Conservation (phyloP, 1,140 invertebrate species). For the Drosophila takahashii region DNA sequence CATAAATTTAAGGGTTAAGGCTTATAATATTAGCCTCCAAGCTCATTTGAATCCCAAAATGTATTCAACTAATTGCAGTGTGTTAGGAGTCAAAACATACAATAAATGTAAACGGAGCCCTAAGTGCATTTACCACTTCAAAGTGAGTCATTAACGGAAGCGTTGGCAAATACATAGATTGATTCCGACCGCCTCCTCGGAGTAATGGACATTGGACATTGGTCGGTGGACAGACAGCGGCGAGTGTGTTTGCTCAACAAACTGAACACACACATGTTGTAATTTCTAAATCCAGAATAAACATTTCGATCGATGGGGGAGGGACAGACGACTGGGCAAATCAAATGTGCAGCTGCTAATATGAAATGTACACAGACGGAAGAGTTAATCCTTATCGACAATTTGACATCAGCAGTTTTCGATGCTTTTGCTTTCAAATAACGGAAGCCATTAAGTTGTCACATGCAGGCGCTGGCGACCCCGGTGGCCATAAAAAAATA, state of each 20-base stretch:
- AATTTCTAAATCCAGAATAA: conserved; percentile 74
- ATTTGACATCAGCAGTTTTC: conserved; percentile 81
- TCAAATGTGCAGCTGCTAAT: conserved; percentile 78
- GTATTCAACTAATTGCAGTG: conserved; percentile 30
- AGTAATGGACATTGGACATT: conserved; percentile 29
- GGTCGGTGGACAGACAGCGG: not conserved
- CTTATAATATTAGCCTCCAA: not conserved
- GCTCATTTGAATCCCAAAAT: conserved; percentile 1
- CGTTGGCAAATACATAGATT: conserved; percentile 46
- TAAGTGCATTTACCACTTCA: conserved; percentile 46
- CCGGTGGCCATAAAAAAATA: conserved; percentile 38
- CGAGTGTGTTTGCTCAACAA: conserved; percentile 66
- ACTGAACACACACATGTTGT: conserved; percentile 53
- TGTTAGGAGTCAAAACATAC: not conserved
- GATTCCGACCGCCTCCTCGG: conserved; percentile 19
- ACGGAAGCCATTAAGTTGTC: conserved; percentile 81
- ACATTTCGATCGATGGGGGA: conserved; percentile 29
- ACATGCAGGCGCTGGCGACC: conserved; percentile 51
- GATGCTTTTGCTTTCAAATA: conserved; percentile 79
- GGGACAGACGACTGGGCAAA: conserved; percentile 30
- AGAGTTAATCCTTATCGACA: conserved; percentile 81
- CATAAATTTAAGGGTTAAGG: too few species aligned
- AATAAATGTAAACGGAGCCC: conserved; percentile 10
- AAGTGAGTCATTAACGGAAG: conserved; percentile 48
- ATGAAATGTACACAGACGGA: conserved; percentile 79